phyloP scores from a whole-genome alignment of 1,140 invertebrate genomes.

The Samia ricini region DNA sequence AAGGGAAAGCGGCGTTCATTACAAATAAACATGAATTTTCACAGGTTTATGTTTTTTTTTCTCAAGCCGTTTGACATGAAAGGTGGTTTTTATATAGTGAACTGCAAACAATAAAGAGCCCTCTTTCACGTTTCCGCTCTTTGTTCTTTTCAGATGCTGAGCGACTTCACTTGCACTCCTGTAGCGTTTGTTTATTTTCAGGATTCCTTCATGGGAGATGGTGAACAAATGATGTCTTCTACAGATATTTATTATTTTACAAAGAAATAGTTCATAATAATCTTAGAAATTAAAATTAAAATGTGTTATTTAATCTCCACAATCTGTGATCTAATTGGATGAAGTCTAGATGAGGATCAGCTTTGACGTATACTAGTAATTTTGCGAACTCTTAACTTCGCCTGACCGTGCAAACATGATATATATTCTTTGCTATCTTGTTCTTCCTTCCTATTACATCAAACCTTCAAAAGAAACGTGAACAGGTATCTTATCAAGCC shows the following conservation, averaged over 20 bases:
- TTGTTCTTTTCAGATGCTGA: constrained; percentile 11
- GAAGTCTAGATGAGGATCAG: no score
- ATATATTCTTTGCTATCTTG: no score
- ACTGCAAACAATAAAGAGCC: constrained; percentile 13
- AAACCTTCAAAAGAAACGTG: no score
- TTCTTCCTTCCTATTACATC: no score
- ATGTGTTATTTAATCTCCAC: no score
- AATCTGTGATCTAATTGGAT: no score
- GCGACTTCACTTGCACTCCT: constrained; percentile 12
- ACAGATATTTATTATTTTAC: neutral
- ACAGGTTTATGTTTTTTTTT: constrained; percentile 20
- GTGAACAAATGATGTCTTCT: neutral
- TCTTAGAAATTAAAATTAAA: no score
- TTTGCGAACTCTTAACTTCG: no score
- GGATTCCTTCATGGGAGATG: neutral
- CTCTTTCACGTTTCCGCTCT: constrained; percentile 3
- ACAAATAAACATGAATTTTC: constrained; percentile 5
- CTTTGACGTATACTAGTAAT: no score
- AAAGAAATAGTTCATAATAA: no score
- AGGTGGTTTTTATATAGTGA: constrained; percentile 14
- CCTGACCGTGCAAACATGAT: no score
- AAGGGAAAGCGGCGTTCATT: neutral
- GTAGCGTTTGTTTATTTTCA: constrained; percentile 8
- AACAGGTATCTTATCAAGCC: no score
- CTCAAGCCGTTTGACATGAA: constrained; percentile 10